These are phyloP conservation scores for Lepus townsendii DNA, from an alignment of 2,797 vertebrate genomes.

Conservation along the genomic window DNA sequence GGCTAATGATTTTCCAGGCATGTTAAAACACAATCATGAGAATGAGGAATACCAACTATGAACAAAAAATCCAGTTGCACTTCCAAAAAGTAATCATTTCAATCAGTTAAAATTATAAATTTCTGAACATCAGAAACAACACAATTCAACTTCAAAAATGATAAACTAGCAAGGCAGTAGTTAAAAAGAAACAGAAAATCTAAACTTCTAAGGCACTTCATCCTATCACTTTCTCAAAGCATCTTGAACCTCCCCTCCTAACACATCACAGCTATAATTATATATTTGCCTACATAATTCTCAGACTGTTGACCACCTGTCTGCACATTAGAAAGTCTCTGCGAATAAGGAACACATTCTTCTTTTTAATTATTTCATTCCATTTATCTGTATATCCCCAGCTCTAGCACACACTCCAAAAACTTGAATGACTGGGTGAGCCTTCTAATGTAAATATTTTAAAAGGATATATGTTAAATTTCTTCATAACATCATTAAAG, in stretches of 20 bases:
- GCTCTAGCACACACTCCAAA: too few relatives aligned
- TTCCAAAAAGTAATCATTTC: not conserved
- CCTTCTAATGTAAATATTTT: not conserved
- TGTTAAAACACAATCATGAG: constrained; percentile 27
- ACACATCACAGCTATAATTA: too few relatives aligned
- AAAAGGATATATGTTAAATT: not conserved
- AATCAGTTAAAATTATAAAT: not conserved
- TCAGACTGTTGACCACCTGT: too few relatives aligned
- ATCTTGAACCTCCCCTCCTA: too few relatives aligned
- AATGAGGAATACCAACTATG: constrained; percentile 14
- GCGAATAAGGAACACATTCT: too few relatives aligned
- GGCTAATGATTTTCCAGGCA: not conserved
- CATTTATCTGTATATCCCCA: too few relatives aligned
- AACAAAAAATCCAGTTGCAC: constrained; percentile 40
- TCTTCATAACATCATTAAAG: not conserved
- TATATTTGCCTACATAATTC: too few relatives aligned
- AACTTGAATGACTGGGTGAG: too few relatives aligned
- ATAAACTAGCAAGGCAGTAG: not conserved
- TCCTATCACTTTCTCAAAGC: too few relatives aligned
- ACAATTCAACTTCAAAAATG: not conserved
- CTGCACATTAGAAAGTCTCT: too few relatives aligned
- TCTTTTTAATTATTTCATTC: too few relatives aligned
- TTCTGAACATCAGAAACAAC: not conserved
- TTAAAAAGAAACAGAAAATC: not conserved
- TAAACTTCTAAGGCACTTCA: too few relatives aligned